phyloP scores from a whole-genome alignment of 92 coral and sea anemone genomes.

The Epizoanthus ramosus region DNA sequence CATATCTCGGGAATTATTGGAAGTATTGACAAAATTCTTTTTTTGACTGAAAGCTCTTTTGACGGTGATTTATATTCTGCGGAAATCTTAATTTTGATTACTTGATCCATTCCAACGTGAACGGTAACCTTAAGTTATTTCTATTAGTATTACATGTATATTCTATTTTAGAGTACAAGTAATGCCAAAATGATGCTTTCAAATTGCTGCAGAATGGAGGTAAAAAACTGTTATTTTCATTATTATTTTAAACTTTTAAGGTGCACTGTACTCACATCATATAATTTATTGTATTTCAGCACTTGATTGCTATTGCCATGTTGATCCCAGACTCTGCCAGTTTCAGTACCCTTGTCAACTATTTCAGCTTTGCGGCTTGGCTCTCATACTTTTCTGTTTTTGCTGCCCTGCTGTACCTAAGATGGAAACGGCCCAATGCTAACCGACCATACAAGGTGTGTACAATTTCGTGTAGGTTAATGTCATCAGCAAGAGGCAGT shows the following conservation, averaged over 20 bases:
- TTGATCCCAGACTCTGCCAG: slow-evolving; percentile 91
- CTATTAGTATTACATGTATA: too few relatives aligned
- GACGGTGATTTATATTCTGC: too few relatives aligned
- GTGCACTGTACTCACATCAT: not conserved
- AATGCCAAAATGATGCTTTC: too few relatives aligned
- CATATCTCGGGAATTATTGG: too few relatives aligned
- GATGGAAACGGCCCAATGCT: slow-evolving; percentile 81
- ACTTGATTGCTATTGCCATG: slow-evolving; percentile 88
- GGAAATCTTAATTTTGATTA: too few relatives aligned
- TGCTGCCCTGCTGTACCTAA: slow-evolving; percentile 81
- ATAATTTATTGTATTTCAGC: slow-evolving; percentile 49
- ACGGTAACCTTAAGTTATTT: too few relatives aligned
- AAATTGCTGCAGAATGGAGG: not conserved
- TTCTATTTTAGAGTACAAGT: too few relatives aligned
- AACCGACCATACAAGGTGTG: slow-evolving; percentile 88
- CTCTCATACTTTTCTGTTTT: slow-evolving; percentile 90
- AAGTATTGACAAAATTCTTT: too few relatives aligned
- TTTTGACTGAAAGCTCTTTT: too few relatives aligned
- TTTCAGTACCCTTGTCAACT: slow-evolving; percentile 89
- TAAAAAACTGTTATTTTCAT: not conserved
- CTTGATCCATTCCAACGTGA: too few relatives aligned
- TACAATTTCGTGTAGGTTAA: not conserved
- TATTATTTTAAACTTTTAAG: too few relatives aligned
- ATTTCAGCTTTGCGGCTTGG: slow-evolving; percentile 99
- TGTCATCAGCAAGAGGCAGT: too few relatives aligned